Conservation (phyloP, 2,888 invertebrate species). For the Cyrtodaria siliqua region DNA sequence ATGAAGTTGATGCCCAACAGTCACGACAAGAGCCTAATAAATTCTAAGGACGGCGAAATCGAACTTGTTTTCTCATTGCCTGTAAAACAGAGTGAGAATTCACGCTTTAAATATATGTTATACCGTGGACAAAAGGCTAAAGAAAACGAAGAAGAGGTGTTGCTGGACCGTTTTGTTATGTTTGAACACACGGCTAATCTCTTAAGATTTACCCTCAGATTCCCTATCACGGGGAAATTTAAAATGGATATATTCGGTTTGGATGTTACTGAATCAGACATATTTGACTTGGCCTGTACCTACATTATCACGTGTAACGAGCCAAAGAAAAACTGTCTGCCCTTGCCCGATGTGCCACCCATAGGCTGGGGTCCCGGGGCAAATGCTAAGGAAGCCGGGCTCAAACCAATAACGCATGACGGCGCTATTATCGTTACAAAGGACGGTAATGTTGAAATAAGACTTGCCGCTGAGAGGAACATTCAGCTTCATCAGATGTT, state of each 20-base stretch:
- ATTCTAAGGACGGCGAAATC: conserved; percentile 77
- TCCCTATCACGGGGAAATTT: conserved; percentile 80
- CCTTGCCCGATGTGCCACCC: conserved; percentile 82
- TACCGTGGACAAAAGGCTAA: conserved; percentile 68
- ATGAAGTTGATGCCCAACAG: conserved; percentile 72
- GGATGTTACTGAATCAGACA: conserved; percentile 75
- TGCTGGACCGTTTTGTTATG: conserved; percentile 82
- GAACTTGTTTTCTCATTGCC: conserved; percentile 78
- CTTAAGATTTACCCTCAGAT: conserved; percentile 75
- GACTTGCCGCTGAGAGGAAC: conserved; percentile 75
- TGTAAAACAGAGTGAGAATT: conserved; percentile 68
- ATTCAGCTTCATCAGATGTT: conserved; percentile 78
- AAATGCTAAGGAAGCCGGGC: conserved; percentile 77
- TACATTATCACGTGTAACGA: conserved; percentile 81
- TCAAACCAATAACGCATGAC: conserved; percentile 79
- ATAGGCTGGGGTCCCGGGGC: conserved; percentile 83
- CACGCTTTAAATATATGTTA: conserved; percentile 82
- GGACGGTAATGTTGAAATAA: conserved; percentile 81
- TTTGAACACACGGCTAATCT: conserved; percentile 78
- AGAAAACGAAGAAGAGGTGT: conserved; percentile 65
- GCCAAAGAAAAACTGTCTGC: conserved; percentile 76
- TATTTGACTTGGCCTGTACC: conserved; percentile 82
- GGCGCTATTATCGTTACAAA: conserved; percentile 79
- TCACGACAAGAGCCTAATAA: conserved; percentile 71
- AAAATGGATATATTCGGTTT: conserved; percentile 84